These are phyloP conservation scores for Tipula lateralis DNA, from an alignment of 2,888 invertebrate species.

Conservation along the genomic window DNA sequence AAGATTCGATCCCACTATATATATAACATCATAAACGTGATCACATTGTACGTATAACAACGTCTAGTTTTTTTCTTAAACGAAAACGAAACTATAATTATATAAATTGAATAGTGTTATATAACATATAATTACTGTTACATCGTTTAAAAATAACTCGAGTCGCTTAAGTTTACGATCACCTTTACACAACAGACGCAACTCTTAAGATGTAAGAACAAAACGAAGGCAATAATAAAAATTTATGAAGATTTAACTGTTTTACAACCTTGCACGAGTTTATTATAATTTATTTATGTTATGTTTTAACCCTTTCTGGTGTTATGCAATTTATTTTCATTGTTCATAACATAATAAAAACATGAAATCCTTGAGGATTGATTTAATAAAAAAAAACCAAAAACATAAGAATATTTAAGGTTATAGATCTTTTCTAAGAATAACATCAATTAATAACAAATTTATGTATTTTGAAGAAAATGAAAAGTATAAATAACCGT, in stretches of 20 bases:
- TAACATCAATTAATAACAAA: neutral
- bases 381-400: neutral
- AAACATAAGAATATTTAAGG: neutral
- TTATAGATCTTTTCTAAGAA: neutral
- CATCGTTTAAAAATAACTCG: constrained; percentile 1
- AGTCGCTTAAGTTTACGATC: neutral
- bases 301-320: constrained; percentile 4
- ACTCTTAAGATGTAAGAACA: too few species aligned
- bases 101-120: neutral
- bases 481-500: neutral
- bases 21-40: neutral
- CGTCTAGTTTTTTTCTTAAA: neutral
- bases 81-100: neutral
- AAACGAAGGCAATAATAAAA: neutral
- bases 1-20: neutral
- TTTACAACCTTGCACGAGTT: constrained; percentile 24
- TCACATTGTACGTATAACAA: neutral
- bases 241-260: constrained; percentile 19
- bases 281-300: neutral
- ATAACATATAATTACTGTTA: neutral
- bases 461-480: neutral
- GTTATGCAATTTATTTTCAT: constrained; percentile 1
- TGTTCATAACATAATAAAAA: constrained; percentile 13
- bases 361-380: constrained; percentile 11
- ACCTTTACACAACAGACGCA: neutral